phyloP scores from a whole-genome alignment of 2,888 invertebrate genomes.

The Parnassius apollo region DNA sequence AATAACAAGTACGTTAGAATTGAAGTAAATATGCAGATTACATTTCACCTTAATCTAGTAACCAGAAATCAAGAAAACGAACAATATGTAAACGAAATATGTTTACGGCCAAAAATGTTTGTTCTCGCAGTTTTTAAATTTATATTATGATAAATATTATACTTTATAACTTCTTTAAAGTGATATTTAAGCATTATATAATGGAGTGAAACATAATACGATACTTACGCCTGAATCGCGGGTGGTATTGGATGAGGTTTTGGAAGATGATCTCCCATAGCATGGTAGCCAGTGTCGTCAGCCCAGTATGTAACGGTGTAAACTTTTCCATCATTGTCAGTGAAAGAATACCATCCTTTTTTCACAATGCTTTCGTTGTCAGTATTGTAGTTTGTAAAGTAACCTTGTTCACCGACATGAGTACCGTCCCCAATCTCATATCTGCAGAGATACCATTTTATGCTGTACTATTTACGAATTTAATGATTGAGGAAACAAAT shows the following conservation, averaged over 20 bases:
- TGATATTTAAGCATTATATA: too few species aligned
- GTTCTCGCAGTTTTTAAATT: too few species aligned
- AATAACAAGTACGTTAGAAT: too few species aligned
- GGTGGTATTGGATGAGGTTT: constrained; percentile 64
- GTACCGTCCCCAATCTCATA: constrained; percentile 72
- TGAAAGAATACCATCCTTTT: constrained; percentile 73
- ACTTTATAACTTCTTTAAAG: too few species aligned
- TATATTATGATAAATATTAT: too few species aligned
- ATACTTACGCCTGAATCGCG: constrained; percentile 68
- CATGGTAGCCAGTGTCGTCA: constrained; percentile 72
- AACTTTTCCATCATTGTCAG: constrained; percentile 62
- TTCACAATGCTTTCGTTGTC: constrained; percentile 68
- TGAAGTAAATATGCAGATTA: too few species aligned
- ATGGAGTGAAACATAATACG: neutral
- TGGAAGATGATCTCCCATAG: constrained; percentile 70
- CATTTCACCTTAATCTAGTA: too few species aligned
- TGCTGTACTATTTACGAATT: too few species aligned
- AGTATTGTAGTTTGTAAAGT: constrained; percentile 55
- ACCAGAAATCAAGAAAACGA: too few species aligned
- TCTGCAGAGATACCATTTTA: constrained; percentile 38
- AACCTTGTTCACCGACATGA: constrained; percentile 70
- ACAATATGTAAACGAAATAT: too few species aligned
- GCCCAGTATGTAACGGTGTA: constrained; percentile 75
- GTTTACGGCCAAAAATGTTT: too few species aligned
- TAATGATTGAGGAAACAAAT: too few species aligned